Percentiles rank a stretch among this genome's conserved stretches.
phyloP scores from a whole-genome alignment of 2,888 invertebrate species.

The Papilio demoleus region DNA sequence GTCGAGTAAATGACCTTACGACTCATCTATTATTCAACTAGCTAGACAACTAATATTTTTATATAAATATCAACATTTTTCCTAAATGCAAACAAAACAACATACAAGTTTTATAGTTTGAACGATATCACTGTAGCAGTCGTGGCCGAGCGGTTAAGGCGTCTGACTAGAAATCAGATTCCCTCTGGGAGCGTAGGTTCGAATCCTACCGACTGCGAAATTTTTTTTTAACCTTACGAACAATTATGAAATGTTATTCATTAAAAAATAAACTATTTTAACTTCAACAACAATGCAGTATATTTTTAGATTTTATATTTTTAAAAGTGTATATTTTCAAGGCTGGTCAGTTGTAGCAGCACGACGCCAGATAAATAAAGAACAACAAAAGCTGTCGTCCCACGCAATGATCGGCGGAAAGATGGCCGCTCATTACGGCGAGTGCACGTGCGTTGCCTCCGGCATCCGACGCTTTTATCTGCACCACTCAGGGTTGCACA shows the following conservation, averaged over 20 bases:
- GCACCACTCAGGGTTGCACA: constrained; percentile 40
- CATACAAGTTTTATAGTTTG: neutral
- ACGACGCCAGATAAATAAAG: constrained; percentile 43
- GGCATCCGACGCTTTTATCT: constrained; percentile 53
- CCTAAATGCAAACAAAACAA: neutral
- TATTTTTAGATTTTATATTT: neutral
- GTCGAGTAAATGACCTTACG: constrained; percentile 62
- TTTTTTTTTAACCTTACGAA: constrained; percentile 52
- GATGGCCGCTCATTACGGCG: constrained; percentile 72
- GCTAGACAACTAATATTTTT: neutral
- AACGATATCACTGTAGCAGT: constrained; percentile 77
- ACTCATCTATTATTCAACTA: constrained; percentile 23
- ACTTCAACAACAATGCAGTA: neutral
- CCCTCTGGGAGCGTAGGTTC: constrained; percentile 96
- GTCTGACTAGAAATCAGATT: constrained; percentile 95
- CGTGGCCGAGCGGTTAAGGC: constrained; percentile 95
- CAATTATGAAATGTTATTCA: neutral
- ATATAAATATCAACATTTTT: constrained; percentile 29
- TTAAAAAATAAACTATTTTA: neutral
- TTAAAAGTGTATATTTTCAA: neutral
- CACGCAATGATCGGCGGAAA: constrained; percentile 64
- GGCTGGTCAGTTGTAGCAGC: constrained; percentile 30
- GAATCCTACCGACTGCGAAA: constrained; percentile 93
- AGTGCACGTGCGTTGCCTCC: constrained; percentile 75
- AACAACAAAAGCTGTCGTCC: constrained; percentile 56